These are phyloP conservation scores for Brevimyrus niger DNA, from an alignment of 2,113 vertebrate genomes.

Conservation along the genomic window DNA sequence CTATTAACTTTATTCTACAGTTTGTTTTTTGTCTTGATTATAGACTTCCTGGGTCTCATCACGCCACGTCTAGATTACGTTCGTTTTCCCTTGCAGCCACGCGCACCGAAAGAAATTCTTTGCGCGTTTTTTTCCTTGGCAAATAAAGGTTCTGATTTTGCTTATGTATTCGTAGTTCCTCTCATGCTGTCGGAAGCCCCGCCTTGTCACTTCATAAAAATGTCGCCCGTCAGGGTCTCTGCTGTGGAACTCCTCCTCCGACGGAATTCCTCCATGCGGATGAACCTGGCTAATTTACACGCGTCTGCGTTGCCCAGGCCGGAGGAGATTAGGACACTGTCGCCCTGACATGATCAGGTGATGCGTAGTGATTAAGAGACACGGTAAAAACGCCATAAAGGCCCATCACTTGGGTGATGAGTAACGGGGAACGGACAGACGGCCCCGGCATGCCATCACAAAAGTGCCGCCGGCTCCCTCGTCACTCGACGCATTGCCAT, in stretches of 20 bases:
- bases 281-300: not conserved
- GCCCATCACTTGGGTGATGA: not conserved
- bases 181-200: not conserved
- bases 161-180: not conserved
- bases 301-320: not conserved
- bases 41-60: not conserved
- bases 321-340: not conserved
- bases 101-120: not conserved
- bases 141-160: not conserved
- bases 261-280: not conserved
- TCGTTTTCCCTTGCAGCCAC: no score
- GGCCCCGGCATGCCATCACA: not conserved
- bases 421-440: not conserved
- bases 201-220: not conserved
- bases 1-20: not conserved
- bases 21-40: not conserved
- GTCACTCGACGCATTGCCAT: not conserved
- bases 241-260: not conserved
- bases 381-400: constrained; percentile 10
- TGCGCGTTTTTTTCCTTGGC: not conserved
- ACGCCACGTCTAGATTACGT: not conserved
- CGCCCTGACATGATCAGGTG: not conserved
- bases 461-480: not conserved
- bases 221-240: not conserved
- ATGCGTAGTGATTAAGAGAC: not conserved